Evolutionary conservation across 2,797 vertebrate genomes (phyloP).

Genomic region (Rhinoraja longicauda): DNA sequence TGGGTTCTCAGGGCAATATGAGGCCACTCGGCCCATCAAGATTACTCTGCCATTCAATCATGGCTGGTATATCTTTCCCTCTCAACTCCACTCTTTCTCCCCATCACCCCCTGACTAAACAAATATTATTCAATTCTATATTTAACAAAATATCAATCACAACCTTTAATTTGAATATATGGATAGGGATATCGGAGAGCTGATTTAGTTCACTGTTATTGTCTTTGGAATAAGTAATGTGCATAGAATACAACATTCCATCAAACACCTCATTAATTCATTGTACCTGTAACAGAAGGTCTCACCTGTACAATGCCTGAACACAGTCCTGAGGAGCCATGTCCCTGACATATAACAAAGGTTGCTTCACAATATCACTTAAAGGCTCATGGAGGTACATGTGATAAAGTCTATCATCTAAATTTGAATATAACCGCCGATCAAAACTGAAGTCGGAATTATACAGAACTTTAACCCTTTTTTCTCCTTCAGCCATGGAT

Average conservation of each 20-base stretch:
- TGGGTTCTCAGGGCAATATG: too few species aligned
- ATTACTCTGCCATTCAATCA: too few species aligned
- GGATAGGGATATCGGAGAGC: neutral
- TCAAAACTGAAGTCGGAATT: conserved; percentile 65
- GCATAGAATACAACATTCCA: neutral
- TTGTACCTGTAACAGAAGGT: neutral
- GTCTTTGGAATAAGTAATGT: neutral
- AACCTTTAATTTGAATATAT: neutral
- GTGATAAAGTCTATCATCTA: conserved; percentile 60
- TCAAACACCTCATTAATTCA: neutral
- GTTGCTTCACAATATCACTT: conserved; percentile 51
- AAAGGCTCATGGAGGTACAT: conserved; percentile 59
- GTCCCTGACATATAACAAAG: conserved; percentile 59
- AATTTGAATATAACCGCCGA: conserved; percentile 60
- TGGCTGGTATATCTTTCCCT: too few species aligned
- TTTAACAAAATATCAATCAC: too few species aligned
- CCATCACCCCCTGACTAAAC: too few species aligned
- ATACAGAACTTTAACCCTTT: conserved; percentile 57
- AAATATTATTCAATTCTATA: neutral
- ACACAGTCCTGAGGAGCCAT: conserved; percentile 53
- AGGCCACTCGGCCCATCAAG: too few species aligned
- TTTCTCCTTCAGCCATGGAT: neutral
- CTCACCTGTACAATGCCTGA: conserved; percentile 68
- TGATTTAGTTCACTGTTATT: neutral
- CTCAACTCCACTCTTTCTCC: too few species aligned